Base-by-base conservation (phyloP, 2,888 invertebrate species). In the Ethmia dodecea region DNA sequence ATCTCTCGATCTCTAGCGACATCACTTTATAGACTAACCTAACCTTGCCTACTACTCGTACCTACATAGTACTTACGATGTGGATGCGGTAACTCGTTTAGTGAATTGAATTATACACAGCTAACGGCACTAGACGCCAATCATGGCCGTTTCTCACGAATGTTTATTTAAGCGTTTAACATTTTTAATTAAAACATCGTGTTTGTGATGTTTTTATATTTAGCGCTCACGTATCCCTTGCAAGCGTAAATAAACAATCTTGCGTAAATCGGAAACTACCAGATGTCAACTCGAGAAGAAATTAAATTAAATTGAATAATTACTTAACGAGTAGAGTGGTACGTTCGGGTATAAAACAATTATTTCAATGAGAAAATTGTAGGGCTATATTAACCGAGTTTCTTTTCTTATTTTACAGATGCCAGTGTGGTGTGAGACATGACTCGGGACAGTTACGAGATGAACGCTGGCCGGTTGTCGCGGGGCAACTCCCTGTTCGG, bases 391-490 rank as follows among this genome's bases (percentile, higher is more conserved):
- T 33, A 44, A 45, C 45, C 54, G 56, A 54, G 47, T 43, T 46
- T 40, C 53, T 55, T 52, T 61, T 30, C 58, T 26, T 10, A 40
- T 35, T 51, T 86, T 81, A 33, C 83, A 86, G 86, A 84, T 83
- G 73, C 13, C 26, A 74, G 65, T 90, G 53, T 39, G 64, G 67
- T 39, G 53, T 52, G 54, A 63, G 55, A 50, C 56, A 86, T 84
- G 84, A 68, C 76, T 47, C 70, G 70, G 37, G 79, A 84, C 60
- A 77, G 64, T 54, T 83, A 80, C 74, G 87, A 87, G 65, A 83
- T 87, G 86, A 77, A 75, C 52, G 51, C 65, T 28, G 75, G 74
- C 43, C 66, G 67, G 35, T 47, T 81, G 36, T 68, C 76, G 20
- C 70, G 87, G 8, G 86, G 80, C 14, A 62, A 72, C 12, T 86